Base-by-base conservation (phyloP, 2,888 invertebrate species). In the Boloria selene region DNA sequence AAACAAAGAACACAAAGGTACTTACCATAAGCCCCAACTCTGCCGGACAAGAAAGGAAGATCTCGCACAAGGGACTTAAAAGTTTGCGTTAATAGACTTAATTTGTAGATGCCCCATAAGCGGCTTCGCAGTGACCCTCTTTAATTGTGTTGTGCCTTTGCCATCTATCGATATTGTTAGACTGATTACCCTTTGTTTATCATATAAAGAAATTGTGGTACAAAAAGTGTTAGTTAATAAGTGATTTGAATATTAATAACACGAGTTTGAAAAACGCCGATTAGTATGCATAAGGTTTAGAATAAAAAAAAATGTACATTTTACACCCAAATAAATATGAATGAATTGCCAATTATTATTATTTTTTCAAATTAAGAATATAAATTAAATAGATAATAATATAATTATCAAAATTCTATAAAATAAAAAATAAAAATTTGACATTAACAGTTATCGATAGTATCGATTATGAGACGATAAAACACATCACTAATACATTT, bases 31-130 rank as follows among this genome's bases (percentile, higher is more conserved):
- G 87, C 91, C 80, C 80, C 86, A 79, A 90, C 85, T 89, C 86
- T 63, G 78, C 75, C 75, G 82, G 81, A 84, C 88, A 91, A 92
- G 91, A 90, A 90, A 85, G 87, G 88, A 87, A 88, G 85, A 88
- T 90, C 87, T 86, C 84, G 86, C 83, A 81, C 78, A 82, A 81
- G 79, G 88, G 92, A 90, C 91, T 90, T 90, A 90, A 91, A 92
- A 90, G 88, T 92, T 90, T 84, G 84, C 86, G 79, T 88, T 88
- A 90, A 90, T 91, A 87, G 90, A 89, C 90, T 92, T 92, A 91
- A 91, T 90, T 90, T 91, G 90, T 86, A 89, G 88, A 85, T 85
- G 82, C 81, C 78, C 82, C 79, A 77, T 90, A 88, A 90, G 89
- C 89, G 83, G 88, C 86, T 90, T 85, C 84, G 76, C 79, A 80